A percentile compares a stretch with the other conserved stretches of the same genome.
Evolutionary conservation across 1,140 invertebrate species (phyloP).

Genomic region (Aplysia californica): DNA sequence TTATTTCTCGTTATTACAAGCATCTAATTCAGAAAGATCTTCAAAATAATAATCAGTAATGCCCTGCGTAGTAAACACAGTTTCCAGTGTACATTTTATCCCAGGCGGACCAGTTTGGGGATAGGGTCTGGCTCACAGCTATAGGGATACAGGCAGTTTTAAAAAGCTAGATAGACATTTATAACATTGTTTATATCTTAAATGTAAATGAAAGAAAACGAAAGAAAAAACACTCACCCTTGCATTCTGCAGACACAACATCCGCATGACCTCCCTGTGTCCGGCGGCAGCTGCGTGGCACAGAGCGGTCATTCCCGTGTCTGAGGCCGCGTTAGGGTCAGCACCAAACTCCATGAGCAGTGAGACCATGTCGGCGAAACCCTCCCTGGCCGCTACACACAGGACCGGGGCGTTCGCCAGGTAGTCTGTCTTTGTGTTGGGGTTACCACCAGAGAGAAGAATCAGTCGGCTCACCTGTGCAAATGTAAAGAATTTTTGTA

Average conservation of each 20-base stretch:
- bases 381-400: slow-evolving; percentile 89
- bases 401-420: slow-evolving; percentile 86
- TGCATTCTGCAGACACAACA: slow-evolving; percentile 78
- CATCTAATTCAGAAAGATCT: no score
- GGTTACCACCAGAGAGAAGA: slow-evolving; percentile 88
- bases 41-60: no score
- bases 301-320: slow-evolving; percentile 62
- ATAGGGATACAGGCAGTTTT: no score
- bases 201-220: no score
- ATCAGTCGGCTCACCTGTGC: slow-evolving; percentile 86
- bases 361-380: slow-evolving; percentile 73
- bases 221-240: slow-evolving; percentile 73
- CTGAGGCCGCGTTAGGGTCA: slow-evolving; percentile 54
- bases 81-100: no score
- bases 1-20: no score
- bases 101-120: no score
- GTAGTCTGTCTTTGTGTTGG: slow-evolving; percentile 81
- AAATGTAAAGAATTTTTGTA: not conserved
- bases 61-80: no score
- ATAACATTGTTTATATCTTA: no score
- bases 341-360: slow-evolving; percentile 63
- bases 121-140: no score
- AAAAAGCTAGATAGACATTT: no score
- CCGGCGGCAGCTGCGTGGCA: slow-evolving; percentile 72
- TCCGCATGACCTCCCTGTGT: slow-evolving; percentile 86